Conservation (phyloP, 23 tunicate species). For the Styela plicata region DNA sequence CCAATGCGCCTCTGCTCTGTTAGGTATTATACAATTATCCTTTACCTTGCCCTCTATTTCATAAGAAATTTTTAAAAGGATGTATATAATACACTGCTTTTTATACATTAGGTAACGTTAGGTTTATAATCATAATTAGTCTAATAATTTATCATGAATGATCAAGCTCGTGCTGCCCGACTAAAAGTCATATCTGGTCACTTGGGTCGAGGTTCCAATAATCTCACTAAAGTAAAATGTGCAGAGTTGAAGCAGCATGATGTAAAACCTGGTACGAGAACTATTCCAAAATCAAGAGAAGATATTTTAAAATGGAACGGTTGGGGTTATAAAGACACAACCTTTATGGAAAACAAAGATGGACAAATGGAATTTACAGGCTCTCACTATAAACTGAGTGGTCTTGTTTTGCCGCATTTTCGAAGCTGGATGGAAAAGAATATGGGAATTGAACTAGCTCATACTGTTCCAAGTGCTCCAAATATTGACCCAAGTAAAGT, state of each 20-base stretch:
- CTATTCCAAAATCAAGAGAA: constrained; percentile 83
- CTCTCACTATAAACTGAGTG: constrained; percentile 78
- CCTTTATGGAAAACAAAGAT: constrained; percentile 47
- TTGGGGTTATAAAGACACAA: constrained; percentile 87
- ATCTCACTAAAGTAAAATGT: constrained; percentile 4
- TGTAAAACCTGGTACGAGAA: constrained; percentile 66
- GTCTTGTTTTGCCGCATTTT: constrained; percentile 56
- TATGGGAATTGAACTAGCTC: constrained; percentile 55
- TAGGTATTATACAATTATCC: no score
- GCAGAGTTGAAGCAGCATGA: constrained; percentile 17
- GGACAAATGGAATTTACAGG: constrained; percentile 81
- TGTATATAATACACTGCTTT: no score
- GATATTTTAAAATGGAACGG: constrained; percentile 77
- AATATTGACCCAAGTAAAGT: constrained; percentile 44
- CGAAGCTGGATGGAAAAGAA: constrained; percentile 79
- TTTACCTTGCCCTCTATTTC: no score
- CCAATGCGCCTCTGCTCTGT: no score
- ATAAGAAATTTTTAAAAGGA: no score
- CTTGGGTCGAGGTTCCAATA: neutral
- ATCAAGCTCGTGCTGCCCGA: constrained; percentile 4
- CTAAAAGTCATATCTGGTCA: constrained; percentile 20
- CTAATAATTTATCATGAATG: no score
- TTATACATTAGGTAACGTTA: no score
- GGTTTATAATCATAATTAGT: no score
- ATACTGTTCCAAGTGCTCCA: constrained; percentile 23